Conservation (phyloP, 2,113 vertebrate genomes). For the Silurus asotus region DNA sequence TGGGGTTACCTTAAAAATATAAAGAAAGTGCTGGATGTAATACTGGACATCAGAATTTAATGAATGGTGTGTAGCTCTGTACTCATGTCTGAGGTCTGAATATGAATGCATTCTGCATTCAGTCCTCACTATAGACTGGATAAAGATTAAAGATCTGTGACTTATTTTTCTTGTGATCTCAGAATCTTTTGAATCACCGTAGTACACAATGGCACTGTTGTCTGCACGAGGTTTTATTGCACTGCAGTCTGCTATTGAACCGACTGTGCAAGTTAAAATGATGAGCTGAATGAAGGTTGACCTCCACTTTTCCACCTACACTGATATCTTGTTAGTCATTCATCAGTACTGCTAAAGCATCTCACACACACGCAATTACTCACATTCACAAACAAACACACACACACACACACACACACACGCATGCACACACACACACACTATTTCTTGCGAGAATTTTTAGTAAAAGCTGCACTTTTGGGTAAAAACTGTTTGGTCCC, state of each 20-base stretch:
- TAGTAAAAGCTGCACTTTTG: neutral
- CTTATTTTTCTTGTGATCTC: neutral
- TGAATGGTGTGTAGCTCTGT: neutral
- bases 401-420: neutral
- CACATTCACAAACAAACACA: neutral
- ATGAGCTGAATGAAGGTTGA: neutral
- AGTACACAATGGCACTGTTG: neutral
- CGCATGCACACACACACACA: neutral
- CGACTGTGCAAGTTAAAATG: neutral
- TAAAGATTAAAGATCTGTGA: too few relatives aligned
- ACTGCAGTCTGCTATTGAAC: neutral
- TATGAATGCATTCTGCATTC: neutral
- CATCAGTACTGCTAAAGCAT: neutral
- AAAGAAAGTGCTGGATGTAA: neutral
- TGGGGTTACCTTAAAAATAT: neutral
- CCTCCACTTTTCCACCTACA: neutral
- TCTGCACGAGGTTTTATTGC: neutral
- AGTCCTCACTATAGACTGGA: neutral
- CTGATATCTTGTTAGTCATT: constrained; percentile 16
- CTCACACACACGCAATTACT: neutral
- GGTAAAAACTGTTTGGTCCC: neutral
- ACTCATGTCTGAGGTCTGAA: neutral
- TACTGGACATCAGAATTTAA: neutral
- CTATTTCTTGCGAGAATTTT: too few relatives aligned
- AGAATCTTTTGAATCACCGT: neutral